Base-by-base conservation (phyloP, 1,140 invertebrate species). In the Solenopsis fugax region DNA sequence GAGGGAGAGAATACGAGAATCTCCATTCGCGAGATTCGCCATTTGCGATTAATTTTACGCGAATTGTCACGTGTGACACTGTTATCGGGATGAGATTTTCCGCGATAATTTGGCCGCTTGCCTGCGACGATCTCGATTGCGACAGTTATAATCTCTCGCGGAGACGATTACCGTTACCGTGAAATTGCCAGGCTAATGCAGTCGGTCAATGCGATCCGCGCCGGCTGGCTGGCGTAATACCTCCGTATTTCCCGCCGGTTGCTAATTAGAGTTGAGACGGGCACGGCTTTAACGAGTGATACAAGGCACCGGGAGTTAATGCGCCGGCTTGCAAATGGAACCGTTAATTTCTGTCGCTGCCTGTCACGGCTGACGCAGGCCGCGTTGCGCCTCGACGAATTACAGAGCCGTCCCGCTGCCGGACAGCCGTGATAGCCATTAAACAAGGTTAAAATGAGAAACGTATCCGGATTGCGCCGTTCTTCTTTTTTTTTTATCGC, bases 101-200 rank as follows among this genome's bases (percentile, higher is more conserved):
- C 21, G 24, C 18, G 58, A 73, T 45, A 73, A 73, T 75, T 62
- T 75, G 69, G 77, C 62, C 78, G 7, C 78, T 16, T 48, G 76
- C 60, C 56, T 21, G 10, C 29, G 77, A 65, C 29, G 29, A 50
- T 65, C 29, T 45, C 85, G 75, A 90, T 89, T 85, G 72, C 85
- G 77, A 89, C 80, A 71, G 87, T 90, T 77, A 90, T 90, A 90
- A 90, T 85, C 72, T 82, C 41, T 41, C 69, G 71, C 81, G 64
- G 76, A 71, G 87, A 81, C 81, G 87, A 91, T 91, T 65, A 90
- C 64, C 88, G 71, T 90, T 90, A 88, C 81, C 89, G 87, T 88
- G 89, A 91, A 91, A 91, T 91, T 91, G 77, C 89, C 87, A 52
- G 81, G 52, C 76, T 90, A 90, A 90, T 85, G 81, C 52, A 88